Percentiles rank a stretch among this genome's conserved stretches.
phyloP scores from a whole-genome alignment of 2,797 vertebrate genomes.

The Enteromius argenteus region DNA sequence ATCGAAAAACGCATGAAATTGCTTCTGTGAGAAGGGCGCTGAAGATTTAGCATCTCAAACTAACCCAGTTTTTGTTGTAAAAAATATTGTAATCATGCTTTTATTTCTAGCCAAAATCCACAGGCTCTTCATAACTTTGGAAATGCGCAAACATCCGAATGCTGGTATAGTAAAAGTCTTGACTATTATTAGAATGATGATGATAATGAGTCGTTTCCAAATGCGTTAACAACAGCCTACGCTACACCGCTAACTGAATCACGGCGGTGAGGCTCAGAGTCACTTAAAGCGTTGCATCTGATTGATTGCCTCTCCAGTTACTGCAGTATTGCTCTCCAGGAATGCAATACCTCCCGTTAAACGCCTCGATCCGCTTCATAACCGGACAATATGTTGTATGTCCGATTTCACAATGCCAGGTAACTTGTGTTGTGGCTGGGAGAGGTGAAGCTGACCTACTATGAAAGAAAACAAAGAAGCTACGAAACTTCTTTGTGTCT shows the following conservation, averaged over 20 bases:
- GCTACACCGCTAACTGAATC: conserved; percentile 67
- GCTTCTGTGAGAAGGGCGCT: neutral
- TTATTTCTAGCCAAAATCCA: conserved; percentile 12
- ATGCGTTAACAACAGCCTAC: conserved; percentile 74
- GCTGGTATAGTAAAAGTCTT: conserved; percentile 67
- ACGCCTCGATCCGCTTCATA: neutral
- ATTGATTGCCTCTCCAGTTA: conserved; percentile 48
- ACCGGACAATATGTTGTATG: conserved; percentile 29
- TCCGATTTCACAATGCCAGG: conserved; percentile 40
- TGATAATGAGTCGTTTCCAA: conserved; percentile 77
- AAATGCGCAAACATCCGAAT: conserved; percentile 29
- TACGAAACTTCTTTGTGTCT: conserved; percentile 18
- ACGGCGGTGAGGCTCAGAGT: conserved; percentile 40
- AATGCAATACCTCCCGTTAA: conserved; percentile 54
- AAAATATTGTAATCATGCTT: conserved; percentile 14
- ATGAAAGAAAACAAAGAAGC: neutral
- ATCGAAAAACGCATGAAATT: neutral
- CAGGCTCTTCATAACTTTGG: conserved; percentile 14
- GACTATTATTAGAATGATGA: conserved; percentile 76
- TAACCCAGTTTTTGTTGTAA: conserved; percentile 17
- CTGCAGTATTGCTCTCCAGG: conserved; percentile 58
- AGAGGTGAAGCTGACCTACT: conserved; percentile 22
- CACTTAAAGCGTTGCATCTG: conserved; percentile 38
- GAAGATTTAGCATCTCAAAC: conserved; percentile 16
- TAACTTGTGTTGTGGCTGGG: conserved; percentile 14